Evolutionary conservation across 2,113 vertebrate genomes (phyloP).

Genomic region (Piliocolobus tephrosceles): DNA sequence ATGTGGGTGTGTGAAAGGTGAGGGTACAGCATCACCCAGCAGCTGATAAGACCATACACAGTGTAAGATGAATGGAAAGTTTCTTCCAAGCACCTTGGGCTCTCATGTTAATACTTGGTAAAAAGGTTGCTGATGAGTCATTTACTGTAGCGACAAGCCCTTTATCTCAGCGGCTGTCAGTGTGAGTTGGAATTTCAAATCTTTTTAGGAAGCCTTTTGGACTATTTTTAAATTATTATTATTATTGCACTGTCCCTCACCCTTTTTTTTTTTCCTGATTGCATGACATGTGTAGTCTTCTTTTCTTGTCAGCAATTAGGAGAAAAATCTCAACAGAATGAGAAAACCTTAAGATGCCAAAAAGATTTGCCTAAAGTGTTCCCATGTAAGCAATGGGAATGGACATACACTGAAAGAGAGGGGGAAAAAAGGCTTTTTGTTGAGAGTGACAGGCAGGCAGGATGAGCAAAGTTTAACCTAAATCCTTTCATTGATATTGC

Average conservation of each 20-base stretch:
- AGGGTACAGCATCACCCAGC: conserved; percentile 59
- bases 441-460: conserved; percentile 80
- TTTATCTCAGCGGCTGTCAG: conserved; percentile 69
- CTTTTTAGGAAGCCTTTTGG: conserved; percentile 70
- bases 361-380: conserved; percentile 79
- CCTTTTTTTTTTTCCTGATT: conserved; percentile 41
- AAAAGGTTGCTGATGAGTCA: conserved; percentile 68
- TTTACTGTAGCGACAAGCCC: conserved; percentile 69
- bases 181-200: conserved; percentile 67
- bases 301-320: conserved; percentile 79
- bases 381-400: conserved; percentile 73
- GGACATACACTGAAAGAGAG: conserved; percentile 59
- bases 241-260: not conserved
- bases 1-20: conserved; percentile 66
- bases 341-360: conserved; percentile 75
- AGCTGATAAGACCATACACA: conserved; percentile 68
- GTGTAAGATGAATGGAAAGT: conserved; percentile 60
- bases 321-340: conserved; percentile 68
- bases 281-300: conserved; percentile 62
- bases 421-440: conserved; percentile 75
- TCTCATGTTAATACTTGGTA: conserved; percentile 52
- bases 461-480: conserved; percentile 83
- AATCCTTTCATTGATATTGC: conserved; percentile 85
- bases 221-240: conserved; percentile 59
- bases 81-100: conserved; percentile 45